Evolutionary conservation across 2,888 invertebrate species (phyloP), one percentile per base, ranked within the genome.

Genomic region (Minunthozetes semirufus): DNA sequence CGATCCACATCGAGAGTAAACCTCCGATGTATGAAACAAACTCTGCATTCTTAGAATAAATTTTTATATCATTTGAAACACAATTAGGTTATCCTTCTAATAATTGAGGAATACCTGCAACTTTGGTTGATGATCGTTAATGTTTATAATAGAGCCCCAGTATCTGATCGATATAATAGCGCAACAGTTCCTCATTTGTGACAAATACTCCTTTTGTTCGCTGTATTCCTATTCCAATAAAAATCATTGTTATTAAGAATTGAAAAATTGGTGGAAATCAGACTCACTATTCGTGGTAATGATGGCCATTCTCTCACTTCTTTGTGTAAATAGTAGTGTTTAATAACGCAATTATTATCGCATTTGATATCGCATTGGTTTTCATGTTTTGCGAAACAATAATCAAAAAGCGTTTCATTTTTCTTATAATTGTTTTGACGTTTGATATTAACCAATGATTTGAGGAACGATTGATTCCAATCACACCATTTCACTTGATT

Each of bases 1-100:
- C 75, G 19, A 75, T 25, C 75, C 75, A 75, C 73, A 75, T 75
- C 22, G 72, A 73, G 8, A 75, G 22, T 8, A 75, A 19, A 13
- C 75, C 73, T n/a, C 75, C 73, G 27, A 75, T 38, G 33, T 74
- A 38, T 19, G 75, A 75, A 2, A 53, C 66, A 25, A 75, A 73
- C 38, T 75, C 75, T 13, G 74, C 74, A n/a, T 56, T 29, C 66
- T 72, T n/a, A 2, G 5, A 73, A 13, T 29, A 1, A 27, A 61
- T 59, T 29, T 73, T 73, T 1, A 50, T 3, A 2, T 27, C 38
- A 29, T 46, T n/a, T 11, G n/a, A 22, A 48, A 27, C 19, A 48
- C n/a, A 27, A 72, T 17, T n/a, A 33, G 6, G 46, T 46, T 11
- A 46, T 46, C 15, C 8, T 13, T 53, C 6, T 53, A n/a, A n/a